Base-by-base conservation (phyloP, 2,888 invertebrate genomes). In the Cantharis flavilabris region DNA sequence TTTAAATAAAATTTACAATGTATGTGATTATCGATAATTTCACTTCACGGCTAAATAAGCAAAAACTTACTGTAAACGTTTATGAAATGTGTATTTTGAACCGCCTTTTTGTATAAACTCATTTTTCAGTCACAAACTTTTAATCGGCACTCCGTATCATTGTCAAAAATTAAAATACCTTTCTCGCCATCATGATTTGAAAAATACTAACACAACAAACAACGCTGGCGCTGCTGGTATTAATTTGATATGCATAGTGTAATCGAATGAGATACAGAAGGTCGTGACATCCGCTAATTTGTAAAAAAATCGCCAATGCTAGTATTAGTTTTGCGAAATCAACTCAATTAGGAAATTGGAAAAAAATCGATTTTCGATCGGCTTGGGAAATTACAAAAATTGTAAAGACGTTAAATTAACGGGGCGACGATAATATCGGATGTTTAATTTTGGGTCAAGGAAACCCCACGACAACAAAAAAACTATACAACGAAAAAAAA, bases 91-190 rank as follows among this genome's bases (percentile, higher is more conserved):
- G 83, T 83, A 80, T 87, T 87, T 81, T 87, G 83, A 67, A 87
- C 83, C 62, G 87, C 87, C 26, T 85, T 85, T 80, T 86, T 87
- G 78, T 87, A 86, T 26, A 87, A 81, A 82, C 86, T 87, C 87
- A 87, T 87, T 78, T 79, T 83, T 49, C n/a, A 14, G 63, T 26
- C 14, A 20, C 64, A 64, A 64, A 64, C 11, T 64, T 64, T 65
- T 65, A 23, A 23, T 65, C 9, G 10, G 26, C 20, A 49, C 49
- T 49, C 13, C 13, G 26, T n/a, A 65, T 20, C 65, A 67, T 67
- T 23, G n/a, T 9, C 13, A 23, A 18, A n/a, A 67, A 23, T 23
- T 67, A 4, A 33, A 67, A 71, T 73, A 71, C 65, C 71, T 71
- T 77, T 65, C 33, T 69, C 62, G 62, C 18, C 65, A 73, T n/a